Percentiles rank a stretch among this genome's conserved stretches.
Evolutionary conservation across 2,113 vertebrate species (phyloP).

Genomic region (Aix galericulata): DNA sequence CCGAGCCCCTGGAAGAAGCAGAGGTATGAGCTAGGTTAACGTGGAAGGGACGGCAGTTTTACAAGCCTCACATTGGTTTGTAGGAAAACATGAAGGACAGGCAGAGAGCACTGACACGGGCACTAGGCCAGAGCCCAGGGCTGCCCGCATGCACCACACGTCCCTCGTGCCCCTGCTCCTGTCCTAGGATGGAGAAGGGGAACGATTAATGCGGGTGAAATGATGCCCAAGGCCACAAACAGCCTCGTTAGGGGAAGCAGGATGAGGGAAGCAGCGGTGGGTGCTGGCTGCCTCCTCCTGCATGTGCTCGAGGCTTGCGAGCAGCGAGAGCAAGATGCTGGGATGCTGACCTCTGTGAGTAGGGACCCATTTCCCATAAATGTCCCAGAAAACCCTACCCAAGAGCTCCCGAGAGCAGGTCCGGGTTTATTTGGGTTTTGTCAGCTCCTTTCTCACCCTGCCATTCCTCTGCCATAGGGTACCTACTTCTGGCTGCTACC

Average conservation of each 20-base stretch:
- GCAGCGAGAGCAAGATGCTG: too few species aligned
- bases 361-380: not conserved
- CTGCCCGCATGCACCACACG: not conserved
- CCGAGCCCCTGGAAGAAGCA: not conserved
- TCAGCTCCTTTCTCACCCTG: too few species aligned
- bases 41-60: not conserved
- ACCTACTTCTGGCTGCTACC: too few species aligned
- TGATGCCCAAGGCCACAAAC: not conserved
- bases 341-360: too few species aligned
- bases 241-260: not conserved
- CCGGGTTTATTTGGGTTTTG: not conserved
- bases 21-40: not conserved
- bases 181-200: not conserved
- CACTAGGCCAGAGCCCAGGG: not conserved
- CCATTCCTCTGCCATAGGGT: too few species aligned
- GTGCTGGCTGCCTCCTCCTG: not conserved
- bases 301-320: too few species aligned
- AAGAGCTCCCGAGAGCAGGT: not conserved
- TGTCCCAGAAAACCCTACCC: not conserved
- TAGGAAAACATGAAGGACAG: not conserved
- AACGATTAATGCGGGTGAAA: not conserved
- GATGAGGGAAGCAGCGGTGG: not conserved
- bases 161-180: not conserved
- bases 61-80: not conserved
- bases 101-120: not conserved